These are phyloP conservation scores for Ennomos quercinarius DNA, from an alignment of 2,888 invertebrate genomes.

Conservation along the genomic window DNA sequence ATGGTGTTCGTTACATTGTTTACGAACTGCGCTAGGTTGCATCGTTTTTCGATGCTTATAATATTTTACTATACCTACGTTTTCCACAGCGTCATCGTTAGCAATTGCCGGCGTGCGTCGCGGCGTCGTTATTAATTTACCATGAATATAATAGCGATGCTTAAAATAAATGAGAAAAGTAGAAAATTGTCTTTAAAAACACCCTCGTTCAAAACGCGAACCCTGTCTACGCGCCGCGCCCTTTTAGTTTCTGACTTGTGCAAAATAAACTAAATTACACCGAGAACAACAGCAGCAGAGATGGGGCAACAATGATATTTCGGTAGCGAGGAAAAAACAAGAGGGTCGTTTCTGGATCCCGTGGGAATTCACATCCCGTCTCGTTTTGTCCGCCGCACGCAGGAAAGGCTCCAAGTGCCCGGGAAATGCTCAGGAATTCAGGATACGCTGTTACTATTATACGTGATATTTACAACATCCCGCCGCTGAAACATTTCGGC, in stretches of 20 bases:
- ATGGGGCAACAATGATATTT: constrained; percentile 75
- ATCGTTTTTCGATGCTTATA: constrained; percentile 34
- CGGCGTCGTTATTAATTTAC: constrained; percentile 44
- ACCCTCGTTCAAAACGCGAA: constrained; percentile 59
- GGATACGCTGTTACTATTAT: constrained; percentile 46
- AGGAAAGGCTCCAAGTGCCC: constrained; percentile 50
- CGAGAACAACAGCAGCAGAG: constrained; percentile 62
- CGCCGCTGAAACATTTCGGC: constrained; percentile 13
- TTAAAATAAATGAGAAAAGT: constrained; percentile 28
- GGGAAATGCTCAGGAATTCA: constrained; percentile 62
- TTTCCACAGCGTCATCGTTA: constrained; percentile 53
- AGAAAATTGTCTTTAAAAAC: constrained; percentile 31
- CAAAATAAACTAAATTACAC: constrained; percentile 77
- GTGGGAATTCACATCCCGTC: constrained; percentile 71
- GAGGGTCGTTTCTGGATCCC: constrained; percentile 74
- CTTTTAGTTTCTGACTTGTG: constrained; percentile 65
- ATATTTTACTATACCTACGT: constrained; percentile 35
- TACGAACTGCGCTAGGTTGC: constrained; percentile 29
- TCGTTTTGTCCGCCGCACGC: constrained; percentile 65
- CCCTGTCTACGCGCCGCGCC: constrained; percentile 50
- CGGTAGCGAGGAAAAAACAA: constrained; percentile 75
- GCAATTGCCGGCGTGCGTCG: constrained; percentile 38
- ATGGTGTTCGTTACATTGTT: constrained; percentile 28
- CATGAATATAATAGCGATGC: constrained; percentile 35
- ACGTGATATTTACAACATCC: constrained; percentile 32